Conservation (phyloP, 2,888 invertebrate genomes). For the Pristionchus maxplancki region DNA sequence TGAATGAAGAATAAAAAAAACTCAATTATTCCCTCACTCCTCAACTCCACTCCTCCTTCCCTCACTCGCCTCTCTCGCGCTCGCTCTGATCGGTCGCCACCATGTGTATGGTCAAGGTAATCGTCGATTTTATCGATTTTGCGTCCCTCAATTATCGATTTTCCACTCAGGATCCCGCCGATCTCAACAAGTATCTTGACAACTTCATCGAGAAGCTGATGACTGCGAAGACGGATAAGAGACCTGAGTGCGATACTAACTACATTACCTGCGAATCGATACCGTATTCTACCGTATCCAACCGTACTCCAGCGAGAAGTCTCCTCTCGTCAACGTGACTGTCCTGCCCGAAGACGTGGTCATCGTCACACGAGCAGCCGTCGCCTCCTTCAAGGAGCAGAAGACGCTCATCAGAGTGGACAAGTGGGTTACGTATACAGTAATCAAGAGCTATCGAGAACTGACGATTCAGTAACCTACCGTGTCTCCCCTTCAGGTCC, state of each 20-base stretch:
- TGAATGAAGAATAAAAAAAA: not conserved
- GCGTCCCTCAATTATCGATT: not conserved
- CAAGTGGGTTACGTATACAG: constrained; percentile 17
- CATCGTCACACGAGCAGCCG: not conserved
- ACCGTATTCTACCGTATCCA: constrained; percentile 12
- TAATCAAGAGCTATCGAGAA: not conserved
- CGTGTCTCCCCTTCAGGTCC: not conserved
- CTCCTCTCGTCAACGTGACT: constrained; percentile 36
- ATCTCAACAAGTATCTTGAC: constrained; percentile 40
- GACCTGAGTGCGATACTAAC: not conserved
- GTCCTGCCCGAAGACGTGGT: not conserved
- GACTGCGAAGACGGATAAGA: constrained; percentile 6
- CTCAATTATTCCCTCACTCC: not conserved
- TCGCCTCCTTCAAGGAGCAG: constrained; percentile 39
- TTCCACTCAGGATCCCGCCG: constrained; percentile 23
- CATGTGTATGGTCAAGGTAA: constrained; percentile 24
- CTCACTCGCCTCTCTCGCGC: not conserved
- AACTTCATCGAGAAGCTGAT: constrained; percentile 48
- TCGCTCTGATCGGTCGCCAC: not conserved
- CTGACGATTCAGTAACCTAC: not conserved
- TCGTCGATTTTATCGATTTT: not conserved
- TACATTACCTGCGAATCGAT: not conserved
- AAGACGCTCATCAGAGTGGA: constrained; percentile 11
- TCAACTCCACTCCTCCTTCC: not conserved
- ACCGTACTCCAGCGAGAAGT: not conserved